Base-by-base conservation (phyloP, 1,140 invertebrate species). In the Heliconius eleuchia region DNA sequence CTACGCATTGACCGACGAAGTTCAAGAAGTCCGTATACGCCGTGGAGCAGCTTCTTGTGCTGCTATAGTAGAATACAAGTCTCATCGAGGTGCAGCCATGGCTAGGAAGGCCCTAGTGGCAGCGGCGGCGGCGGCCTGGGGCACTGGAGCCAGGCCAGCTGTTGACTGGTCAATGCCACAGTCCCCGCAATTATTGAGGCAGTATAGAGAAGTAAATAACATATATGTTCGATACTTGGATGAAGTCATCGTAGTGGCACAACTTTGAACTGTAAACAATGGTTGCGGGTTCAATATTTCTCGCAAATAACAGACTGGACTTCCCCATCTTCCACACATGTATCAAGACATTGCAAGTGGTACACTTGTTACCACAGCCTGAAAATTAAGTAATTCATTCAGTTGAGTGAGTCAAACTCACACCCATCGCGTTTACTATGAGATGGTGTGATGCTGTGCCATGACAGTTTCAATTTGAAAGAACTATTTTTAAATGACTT, bases 161-260 rank as follows among this genome's bases (percentile, higher is more conserved):
- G 91, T 94, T 13, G 91, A 93, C 84, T 94, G 91, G 91, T 94
- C 92, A 71, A 83, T 92, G 83, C 91, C 91, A 78, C 91, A 93
- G 80, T 92, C 91, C 66, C 89, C 91, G 78, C 90, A 92, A 57
- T 84, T 93, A 77, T 79, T 94, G 52, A 88, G 88, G n/a, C 91
- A 94, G 82, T 94, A 94, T 72, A 86, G 89, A n/a, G 92, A 94
- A 88, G 92, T 93, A 34, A 52, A 74, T 73, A 52, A 7, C 23
- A 37, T 73, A 46, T 46, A 46, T 46, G 42, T 16, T 16, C 11
- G 13, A 46, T 46, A 46, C 42, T 16, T 46, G 13, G 16, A 16
- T 46, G 42, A 46, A 16, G 13, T 16, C 13, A 4, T 46, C 0
- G 3, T 46, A 46, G 42, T 1, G 0, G 42, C 42, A 46, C 13